Percentiles rank a stretch among this genome's conserved stretches.
These are phyloP conservation scores for Chaetura pelagica DNA, from an alignment of 2,113 vertebrate genomes.

Conservation along the genomic window DNA sequence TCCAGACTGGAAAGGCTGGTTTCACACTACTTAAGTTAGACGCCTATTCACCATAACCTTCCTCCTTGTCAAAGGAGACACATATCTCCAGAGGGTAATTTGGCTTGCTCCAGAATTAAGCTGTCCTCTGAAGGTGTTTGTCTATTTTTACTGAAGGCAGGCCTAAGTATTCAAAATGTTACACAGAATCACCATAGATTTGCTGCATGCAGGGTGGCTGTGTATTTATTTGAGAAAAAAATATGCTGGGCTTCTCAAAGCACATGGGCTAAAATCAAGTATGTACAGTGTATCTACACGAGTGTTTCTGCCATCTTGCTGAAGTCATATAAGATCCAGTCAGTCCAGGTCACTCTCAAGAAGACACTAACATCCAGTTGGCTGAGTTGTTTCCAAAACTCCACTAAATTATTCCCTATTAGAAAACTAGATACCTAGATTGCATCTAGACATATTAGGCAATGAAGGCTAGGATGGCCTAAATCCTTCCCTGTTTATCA, in stretches of 20 bases:
- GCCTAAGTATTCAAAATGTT: not conserved
- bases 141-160: not conserved
- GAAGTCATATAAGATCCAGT: not conserved
- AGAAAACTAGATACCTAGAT: not conserved
- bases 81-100: not conserved
- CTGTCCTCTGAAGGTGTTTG: not conserved
- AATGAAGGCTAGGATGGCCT: not conserved
- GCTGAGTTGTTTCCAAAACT: not conserved
- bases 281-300: rapidly evolving
- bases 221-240: not conserved
- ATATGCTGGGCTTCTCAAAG: not conserved
- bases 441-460: not conserved
- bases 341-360: not conserved
- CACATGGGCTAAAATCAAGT: not conserved
- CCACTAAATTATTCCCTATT: not conserved
- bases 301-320: not conserved
- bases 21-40: not conserved
- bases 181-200: not conserved
- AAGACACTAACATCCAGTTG: not conserved
- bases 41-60: not conserved
- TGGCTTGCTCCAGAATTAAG: not conserved
- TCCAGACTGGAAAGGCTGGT: constrained; percentile 41
- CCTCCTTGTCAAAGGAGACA: constrained; percentile 2
- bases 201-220: not conserved
- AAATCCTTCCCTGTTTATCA: not conserved